phyloP scores from a whole-genome alignment of 2,888 invertebrate genomes.

The Dichetophora obliterata region DNA sequence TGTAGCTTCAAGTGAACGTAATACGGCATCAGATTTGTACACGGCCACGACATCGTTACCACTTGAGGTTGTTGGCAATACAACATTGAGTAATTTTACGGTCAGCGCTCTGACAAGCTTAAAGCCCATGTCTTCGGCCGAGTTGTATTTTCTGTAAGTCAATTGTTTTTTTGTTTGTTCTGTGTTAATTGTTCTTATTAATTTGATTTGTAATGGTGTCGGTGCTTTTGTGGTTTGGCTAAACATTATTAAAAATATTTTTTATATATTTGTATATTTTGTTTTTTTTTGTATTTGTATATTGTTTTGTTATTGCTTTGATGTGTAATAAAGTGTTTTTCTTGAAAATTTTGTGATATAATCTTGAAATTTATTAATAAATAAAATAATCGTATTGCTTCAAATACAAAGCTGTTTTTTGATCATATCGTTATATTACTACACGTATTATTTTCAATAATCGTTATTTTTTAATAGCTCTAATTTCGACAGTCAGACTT shows the following conservation, averaged over 20 bases:
- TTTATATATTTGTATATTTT: too few relatives aligned
- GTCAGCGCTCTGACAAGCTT: slow-evolving; percentile 18
- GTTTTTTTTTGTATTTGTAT: too few relatives aligned
- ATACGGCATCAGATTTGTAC: slow-evolving; percentile 45
- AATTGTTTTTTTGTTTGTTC: slow-evolving; percentile 12
- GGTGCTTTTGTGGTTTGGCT: slow-evolving; percentile 9
- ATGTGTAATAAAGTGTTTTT: too few relatives aligned
- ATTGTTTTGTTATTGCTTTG: too few relatives aligned
- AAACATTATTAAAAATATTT: not conserved
- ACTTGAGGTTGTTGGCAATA: not conserved
- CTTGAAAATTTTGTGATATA: too few relatives aligned
- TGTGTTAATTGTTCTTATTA: not conserved
- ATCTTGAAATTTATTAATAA: too few relatives aligned
- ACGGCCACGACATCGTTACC: slow-evolving; percentile 9
- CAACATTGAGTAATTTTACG: slow-evolving; percentile 10
- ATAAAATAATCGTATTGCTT: too few relatives aligned
- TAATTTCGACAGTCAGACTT: too few relatives aligned
- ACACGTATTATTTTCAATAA: too few relatives aligned
- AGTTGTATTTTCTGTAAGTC: slow-evolving; percentile 71
- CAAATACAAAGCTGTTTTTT: too few relatives aligned
- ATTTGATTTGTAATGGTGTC: slow-evolving; percentile 1
- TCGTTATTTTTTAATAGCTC: too few relatives aligned
- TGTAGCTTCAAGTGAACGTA: slow-evolving; percentile 65
- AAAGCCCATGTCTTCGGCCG: slow-evolving; percentile 64
- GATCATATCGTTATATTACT: too few relatives aligned